Percentiles rank a stretch among this genome's conserved stretches.
Conservation (phyloP, 2,888 invertebrate genomes). For the Philereme transversata region DNA sequence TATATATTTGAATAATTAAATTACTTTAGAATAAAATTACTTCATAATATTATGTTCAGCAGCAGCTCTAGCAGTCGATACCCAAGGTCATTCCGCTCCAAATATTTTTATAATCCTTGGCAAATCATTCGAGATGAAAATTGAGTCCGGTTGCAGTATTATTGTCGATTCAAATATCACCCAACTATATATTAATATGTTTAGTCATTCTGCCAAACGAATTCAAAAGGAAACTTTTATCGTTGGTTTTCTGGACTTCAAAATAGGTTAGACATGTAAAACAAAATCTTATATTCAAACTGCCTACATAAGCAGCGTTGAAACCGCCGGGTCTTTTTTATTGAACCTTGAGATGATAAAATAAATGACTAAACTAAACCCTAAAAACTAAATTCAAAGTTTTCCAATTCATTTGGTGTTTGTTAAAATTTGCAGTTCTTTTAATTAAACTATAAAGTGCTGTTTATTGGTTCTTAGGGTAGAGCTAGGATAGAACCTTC, state of each 20-base stretch:
- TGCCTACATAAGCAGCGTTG: not conserved
- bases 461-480: too few relatives aligned
- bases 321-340: too few relatives aligned
- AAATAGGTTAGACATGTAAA: not conserved
- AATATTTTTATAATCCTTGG: not conserved
- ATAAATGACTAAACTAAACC: too few relatives aligned
- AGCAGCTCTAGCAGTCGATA: not conserved
- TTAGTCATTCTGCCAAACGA: conserved; percentile 22
- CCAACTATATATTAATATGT: conserved; percentile 34
- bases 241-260: conserved; percentile 8
- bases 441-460: too few relatives aligned
- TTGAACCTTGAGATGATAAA: too few relatives aligned
- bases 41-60: too few relatives aligned
- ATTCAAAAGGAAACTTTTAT: conserved; percentile 19
- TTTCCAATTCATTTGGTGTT: too few relatives aligned
- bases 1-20: too few relatives aligned
- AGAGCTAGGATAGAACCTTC: too few relatives aligned
- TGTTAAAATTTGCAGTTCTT: too few relatives aligned
- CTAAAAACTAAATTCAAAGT: too few relatives aligned
- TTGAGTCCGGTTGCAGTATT: conserved; percentile 4
- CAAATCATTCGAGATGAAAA: not conserved
- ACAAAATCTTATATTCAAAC: not conserved
- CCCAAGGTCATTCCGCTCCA: not conserved
- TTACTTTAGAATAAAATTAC: too few relatives aligned
- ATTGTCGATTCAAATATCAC: conserved; percentile 4